Evolutionary conservation across 2,888 invertebrate species (phyloP), one percentile per base, ranked within the genome.

Genomic region (Laothoe populi): DNA sequence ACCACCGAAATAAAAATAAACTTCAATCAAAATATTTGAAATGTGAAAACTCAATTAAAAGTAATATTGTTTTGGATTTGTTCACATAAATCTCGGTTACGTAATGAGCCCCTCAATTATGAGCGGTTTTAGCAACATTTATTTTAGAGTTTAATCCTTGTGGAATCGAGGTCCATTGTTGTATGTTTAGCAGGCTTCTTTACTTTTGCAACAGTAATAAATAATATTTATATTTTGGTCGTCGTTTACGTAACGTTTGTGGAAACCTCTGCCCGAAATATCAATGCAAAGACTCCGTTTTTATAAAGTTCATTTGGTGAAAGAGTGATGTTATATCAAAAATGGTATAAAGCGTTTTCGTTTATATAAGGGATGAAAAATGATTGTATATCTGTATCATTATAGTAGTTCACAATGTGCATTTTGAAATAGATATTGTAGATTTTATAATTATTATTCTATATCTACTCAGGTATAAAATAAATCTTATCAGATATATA

Each of bases 11-110:
- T 53, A 53, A 26, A 26, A 16, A 13, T 61, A 62, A 66, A 69
- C 71, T 77, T 72, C 64, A 70, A 73, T 72, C 63, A 71, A 69
- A 64, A 70, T 67, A 53, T 63, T 69, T 66, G 69, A 77, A 82
- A 79, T 75, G 70, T 75, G 74, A 75, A 79, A 83, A 82, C 71
- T 72, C 75, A 80, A 81, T 80, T 79, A 81, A 75, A 81, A 79
- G 73, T 82, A 63, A 72, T 79, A 77, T 79, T 74, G 65, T 73
- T 79, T 74, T 64, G 64, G 64, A 63, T 60, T 62, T 64, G 64
- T 78, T 83, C 75, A 76, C 72, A 78, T 81, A 77, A 83, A 82
- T 70, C 48, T 45, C 57, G 49, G 63, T 83, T 79, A 71, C 69
- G 73, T 74, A 81, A 82, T 69, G 57, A 70, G 66, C 63, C 65